These are phyloP conservation scores for Halocynthia roretzi DNA, from an alignment of 23 tunicate genomes.

Conservation along the genomic window DNA sequence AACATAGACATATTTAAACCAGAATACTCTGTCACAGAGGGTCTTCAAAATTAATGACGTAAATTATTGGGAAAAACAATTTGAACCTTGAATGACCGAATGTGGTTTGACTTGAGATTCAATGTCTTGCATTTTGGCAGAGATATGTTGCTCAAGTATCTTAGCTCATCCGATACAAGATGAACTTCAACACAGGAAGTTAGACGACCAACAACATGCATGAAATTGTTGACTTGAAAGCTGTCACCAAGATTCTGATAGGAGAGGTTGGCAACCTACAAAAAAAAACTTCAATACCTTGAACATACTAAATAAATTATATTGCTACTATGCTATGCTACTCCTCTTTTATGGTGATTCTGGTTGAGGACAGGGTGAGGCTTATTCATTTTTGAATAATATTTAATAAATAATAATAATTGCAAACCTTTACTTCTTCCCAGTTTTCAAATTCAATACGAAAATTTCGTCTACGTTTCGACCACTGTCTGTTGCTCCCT, in stretches of 20 bases:
- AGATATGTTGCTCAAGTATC: conserved; percentile 22
- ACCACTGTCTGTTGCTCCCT: background rate
- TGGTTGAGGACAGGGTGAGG: no score
- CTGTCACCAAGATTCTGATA: conserved; percentile 80
- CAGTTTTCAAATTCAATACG: conserved; percentile 62
- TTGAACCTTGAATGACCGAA: conserved; percentile 70
- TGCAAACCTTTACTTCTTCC: conserved; percentile 59
- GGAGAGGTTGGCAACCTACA: conserved; percentile 66
- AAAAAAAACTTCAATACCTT: background rate
- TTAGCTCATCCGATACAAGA: conserved; percentile 48
- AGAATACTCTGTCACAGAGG: no score
- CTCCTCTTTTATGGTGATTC: background rate
- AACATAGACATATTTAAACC: no score
- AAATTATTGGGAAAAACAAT: background rate
- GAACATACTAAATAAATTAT: background rate
- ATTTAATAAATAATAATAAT: background rate
- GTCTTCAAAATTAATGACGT: no score
- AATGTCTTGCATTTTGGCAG: conserved; percentile 46
- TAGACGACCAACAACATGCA: conserved; percentile 37
- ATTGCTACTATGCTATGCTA: background rate
- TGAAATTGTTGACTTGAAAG: conserved; percentile 59
- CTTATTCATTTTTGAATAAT: no score
- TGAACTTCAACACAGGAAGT: conserved; percentile 55
- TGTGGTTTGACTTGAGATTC: conserved; percentile 44
- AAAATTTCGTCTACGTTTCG: conserved; percentile 41